Evolutionary conservation across 2,113 vertebrate genomes (phyloP), one percentile per base, ranked within the genome.

Genomic region (Marcusenius ussheri): DNA sequence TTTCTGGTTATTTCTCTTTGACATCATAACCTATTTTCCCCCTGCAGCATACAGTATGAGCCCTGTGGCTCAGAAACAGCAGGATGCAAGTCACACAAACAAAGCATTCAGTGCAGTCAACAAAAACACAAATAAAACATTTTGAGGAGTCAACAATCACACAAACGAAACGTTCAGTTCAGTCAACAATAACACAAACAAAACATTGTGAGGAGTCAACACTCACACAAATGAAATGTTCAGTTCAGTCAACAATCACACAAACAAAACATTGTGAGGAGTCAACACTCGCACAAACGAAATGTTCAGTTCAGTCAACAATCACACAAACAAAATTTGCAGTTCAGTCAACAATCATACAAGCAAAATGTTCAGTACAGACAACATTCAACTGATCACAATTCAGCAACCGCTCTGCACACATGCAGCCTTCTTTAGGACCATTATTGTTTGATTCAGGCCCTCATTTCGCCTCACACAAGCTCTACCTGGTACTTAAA

Each of bases 391-490:
- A 50, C 9, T 50, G 83, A 84, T 84, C 9, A 47, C 42, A 39
- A n/a, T 2, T 42, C 87, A 88, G 93, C 94, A 93, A 77, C 74
- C 94, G 92, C 93, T 94, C 93, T 93, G 92, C 93, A 94, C 93
- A 94, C 93, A 94, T 91, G 91, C 93, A 89, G 92, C 91, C 92
- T 94, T 62, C 90, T 90, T 92, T 89, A 49, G 90, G 93, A 91
- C 88, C 90, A 94, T 93, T 94, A 94, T 94, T 94, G 93, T 94
- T 92, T 92, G 92, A 95, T 95, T 95, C 94, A 94, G 93, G 93
- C 94, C 91, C 92, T 91, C 92, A 93, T 92, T 93, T 93, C 93
- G 90, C 93, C 93, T 58, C 42, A 90, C 93, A 90, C 94, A 94
- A 95, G 93, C 92, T 93, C 92, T 91, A 93, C 91, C 93, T 91